Evolutionary conservation across 2,113 vertebrate species (phyloP), one percentile per base, ranked within the genome.

Genomic region (Lasiurus borealis): DNA sequence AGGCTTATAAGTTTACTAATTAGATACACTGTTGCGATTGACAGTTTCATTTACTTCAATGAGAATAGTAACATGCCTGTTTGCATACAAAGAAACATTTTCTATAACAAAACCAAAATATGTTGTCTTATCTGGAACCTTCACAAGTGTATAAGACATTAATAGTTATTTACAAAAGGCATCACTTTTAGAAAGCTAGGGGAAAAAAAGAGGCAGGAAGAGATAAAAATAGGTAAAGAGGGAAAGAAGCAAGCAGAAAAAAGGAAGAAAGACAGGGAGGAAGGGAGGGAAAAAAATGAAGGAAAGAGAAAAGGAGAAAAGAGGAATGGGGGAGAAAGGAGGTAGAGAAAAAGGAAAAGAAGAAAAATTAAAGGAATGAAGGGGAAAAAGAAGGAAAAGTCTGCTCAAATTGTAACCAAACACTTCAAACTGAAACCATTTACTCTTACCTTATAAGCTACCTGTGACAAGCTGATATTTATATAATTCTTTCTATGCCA

Each of bases 41-140:
- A 94, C 95, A 97, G 73, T 88, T 91, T 98, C 97, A 97, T 97
- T 97, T 97, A 40, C 91, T 97, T 98, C 97, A 97, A 97, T 90
- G 88, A 97, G 62, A 54, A 84, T 66, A 66, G n/a, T 48, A 96
- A 89, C 93, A 95, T 88, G 97, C 15, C 52, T 95, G 48, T 96
- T 98, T 98, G 94, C 52, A 81, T 36, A 93, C 54, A 96, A 96
- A 97, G 84, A 87, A 98, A 93, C 48, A 90, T 40, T 95, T 87
- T 91, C 57, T 95, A 80, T 95, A 66, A 97, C 44, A 97, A 97
- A 98, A 92, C 23, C 52, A 69, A 21, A 96, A 96, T 96, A 87
- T 95, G 25, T 57, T 97, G 27, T 95, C 93, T 98, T 78, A 73
- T 71, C 92, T 92, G 34, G 90, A 73, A 54, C 80, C 91, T 90